These are phyloP conservation scores for Empidonax traillii DNA, from an alignment of 2,113 vertebrate species.

Conservation along the genomic window DNA sequence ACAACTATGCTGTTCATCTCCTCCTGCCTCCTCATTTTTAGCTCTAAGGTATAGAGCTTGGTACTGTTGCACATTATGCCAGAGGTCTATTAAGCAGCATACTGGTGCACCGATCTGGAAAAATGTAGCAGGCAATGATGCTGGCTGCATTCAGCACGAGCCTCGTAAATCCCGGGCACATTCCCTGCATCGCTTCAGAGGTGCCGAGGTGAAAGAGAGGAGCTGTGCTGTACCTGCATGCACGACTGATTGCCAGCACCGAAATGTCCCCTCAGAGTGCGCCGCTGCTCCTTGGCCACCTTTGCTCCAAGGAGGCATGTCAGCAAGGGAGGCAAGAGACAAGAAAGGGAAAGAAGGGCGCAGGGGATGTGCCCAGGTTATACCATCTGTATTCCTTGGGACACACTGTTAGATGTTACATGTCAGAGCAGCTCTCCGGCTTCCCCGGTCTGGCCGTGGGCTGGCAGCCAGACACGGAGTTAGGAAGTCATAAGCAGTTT, in stretches of 20 bases:
- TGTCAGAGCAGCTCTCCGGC: not conserved
- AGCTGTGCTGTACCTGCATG: not conserved
- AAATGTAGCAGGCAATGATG: constrained; percentile 47
- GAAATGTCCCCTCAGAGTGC: rapidly evolving
- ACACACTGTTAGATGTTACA: not conserved
- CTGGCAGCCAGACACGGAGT: not conserved
- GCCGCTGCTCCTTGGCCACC: not conserved
- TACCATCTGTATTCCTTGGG: rapidly evolving
- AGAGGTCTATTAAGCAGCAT: constrained; percentile 60
- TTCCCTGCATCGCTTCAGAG: not conserved
- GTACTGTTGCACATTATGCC: constrained; percentile 26
- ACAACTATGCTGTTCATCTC: constrained; percentile 5
- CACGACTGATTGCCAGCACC: not conserved
- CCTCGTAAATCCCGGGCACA: constrained; percentile 13
- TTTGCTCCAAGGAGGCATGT: not conserved
- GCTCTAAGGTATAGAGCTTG: not conserved
- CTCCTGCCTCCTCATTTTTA: constrained; percentile 40
- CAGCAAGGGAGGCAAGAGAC: not conserved
- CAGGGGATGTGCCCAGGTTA: not conserved
- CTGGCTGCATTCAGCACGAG: constrained; percentile 9
- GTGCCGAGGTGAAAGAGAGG: constrained; percentile 6
- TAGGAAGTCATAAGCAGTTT: not conserved
- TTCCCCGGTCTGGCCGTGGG: not conserved
- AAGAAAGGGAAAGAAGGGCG: not conserved
- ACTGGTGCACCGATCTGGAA: constrained; percentile 55